Base-by-base conservation (phyloP, 2,113 vertebrate species). In the Aptenodytes forsteri region DNA sequence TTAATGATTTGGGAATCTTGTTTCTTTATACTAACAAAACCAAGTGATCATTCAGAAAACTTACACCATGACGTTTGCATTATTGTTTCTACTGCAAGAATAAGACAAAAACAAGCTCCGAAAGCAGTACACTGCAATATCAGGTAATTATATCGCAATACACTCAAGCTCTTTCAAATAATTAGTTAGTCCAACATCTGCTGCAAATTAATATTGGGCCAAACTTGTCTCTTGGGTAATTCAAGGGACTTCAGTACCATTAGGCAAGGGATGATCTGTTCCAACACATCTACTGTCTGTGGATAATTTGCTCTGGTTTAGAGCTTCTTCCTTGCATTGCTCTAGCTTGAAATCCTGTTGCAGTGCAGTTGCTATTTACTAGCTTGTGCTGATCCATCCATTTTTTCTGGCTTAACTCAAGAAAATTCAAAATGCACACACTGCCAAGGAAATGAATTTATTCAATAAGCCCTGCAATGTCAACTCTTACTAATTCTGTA, bases 371-470 rank as follows among this genome's bases (percentile, higher is more conserved):
- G 73, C 91, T 90, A 36, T 88, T 94, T 77, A 22, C 75, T 46
- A 26, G 62, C 73, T 95, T 93, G 58, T 95, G 90, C 93, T 93
- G 95, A 96, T 90, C 50, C 91, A 77, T 91, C 67, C 58, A 77
- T 55, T 96, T 96, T 89, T 85, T 83, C 84, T 89, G 87, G 64
- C 87, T 89, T 93, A 96, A 90, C 66, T 93, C 66, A 49, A 87
- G 87, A 81, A 94, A 97, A 95, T 83, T 93, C 87, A 90, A 86
- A 96, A 90, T 77, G 67, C 62, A 52, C 58, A 92, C 29, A 62
- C 34, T 95, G 67, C 89, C 67, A 88, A 79, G 64, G 90, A 96
- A 97, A 96, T 88, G 22, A 93, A 94, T 96, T 96, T 88, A 89
- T 96, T 90, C 91, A 90, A 94, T 83, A 95, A 92, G 55, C 42